Evolutionary conservation across 2,113 vertebrate genomes (phyloP).

Genomic region (Triplophysa dalaica): DNA sequence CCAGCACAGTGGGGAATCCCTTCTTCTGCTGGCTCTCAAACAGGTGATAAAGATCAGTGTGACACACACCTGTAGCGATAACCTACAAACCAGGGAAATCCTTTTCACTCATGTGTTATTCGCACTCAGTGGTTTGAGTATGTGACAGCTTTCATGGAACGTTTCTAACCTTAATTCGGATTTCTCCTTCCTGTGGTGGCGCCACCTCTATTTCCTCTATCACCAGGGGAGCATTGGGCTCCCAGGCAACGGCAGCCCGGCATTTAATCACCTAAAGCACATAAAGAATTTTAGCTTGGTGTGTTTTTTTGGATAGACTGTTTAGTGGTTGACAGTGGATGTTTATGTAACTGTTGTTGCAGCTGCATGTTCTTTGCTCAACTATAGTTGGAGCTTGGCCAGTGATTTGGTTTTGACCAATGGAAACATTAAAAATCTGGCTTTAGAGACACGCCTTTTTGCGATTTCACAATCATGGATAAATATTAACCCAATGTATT

Average conservation of each 20-base stretch:
- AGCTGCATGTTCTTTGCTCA: neutral
- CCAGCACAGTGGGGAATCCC: conserved; percentile 79
- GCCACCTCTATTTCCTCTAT: conserved; percentile 87
- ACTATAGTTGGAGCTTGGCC: conserved; percentile 20
- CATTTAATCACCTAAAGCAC: conserved; percentile 83
- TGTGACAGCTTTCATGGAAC: neutral
- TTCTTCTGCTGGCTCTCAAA: conserved; percentile 68
- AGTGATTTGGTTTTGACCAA: conserved; percentile 18
- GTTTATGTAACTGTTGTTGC: neutral
- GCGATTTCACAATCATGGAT: conserved; percentile 27
- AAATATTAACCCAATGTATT: conserved; percentile 12
- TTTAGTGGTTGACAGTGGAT: conserved; percentile 1
- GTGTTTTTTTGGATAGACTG: conserved; percentile 1
- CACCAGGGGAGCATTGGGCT: conserved; percentile 77
- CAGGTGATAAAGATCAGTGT: conserved; percentile 76
- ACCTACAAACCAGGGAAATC: conserved; percentile 68
- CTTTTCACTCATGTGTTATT: neutral
- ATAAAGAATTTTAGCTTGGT: conserved; percentile 11
- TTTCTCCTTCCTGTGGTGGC: conserved; percentile 80
- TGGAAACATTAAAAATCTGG: conserved; percentile 39
- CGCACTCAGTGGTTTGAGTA: neutral
- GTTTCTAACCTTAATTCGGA: conserved; percentile 80
- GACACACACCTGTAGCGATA: conserved; percentile 80
- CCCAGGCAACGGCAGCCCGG: conserved; percentile 85
- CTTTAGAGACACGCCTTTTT: conserved; percentile 7